Conservation (phyloP, 2,113 vertebrate species). For the Oryctolagus cuniculus region DNA sequence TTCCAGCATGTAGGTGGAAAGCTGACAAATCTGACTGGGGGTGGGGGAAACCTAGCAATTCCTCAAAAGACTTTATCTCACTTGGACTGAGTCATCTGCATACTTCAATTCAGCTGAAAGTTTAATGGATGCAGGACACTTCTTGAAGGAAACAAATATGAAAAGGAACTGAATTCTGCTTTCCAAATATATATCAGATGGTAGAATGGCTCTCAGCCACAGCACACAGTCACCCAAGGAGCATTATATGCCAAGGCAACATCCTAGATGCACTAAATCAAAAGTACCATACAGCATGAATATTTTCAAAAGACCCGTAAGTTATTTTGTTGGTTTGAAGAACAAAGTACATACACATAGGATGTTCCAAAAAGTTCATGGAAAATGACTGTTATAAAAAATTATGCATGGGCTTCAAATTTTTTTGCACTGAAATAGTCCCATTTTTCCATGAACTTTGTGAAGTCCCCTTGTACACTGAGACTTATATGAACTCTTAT, state of each 20-base stretch:
- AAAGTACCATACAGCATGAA: background rate
- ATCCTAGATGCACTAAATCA: background rate
- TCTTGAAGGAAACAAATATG: slow-evolving; percentile 40
- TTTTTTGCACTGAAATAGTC: no score
- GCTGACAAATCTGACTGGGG: background rate
- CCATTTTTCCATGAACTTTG: no score
- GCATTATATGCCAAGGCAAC: background rate
- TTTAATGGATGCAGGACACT: background rate
- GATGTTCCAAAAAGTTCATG: no score
- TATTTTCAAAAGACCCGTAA: slow-evolving; percentile 7
- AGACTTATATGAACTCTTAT: background rate
- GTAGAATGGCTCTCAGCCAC: background rate
- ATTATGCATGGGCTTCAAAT: no score
- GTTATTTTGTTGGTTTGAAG: slow-evolving; percentile 26
- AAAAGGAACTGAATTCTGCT: background rate
- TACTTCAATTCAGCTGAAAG: slow-evolving; percentile 22
- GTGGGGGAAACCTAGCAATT: background rate
- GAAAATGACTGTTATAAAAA: no score
- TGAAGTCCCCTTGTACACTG: no score
- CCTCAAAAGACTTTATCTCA: slow-evolving; percentile 9
- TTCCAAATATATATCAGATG: background rate
- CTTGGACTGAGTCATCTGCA: slow-evolving; percentile 16
- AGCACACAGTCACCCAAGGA: background rate
- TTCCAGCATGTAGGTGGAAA: background rate
- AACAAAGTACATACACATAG: background rate